Conservation (phyloP, 2,797 vertebrate genomes). For the Ficedula albicollis region DNA sequence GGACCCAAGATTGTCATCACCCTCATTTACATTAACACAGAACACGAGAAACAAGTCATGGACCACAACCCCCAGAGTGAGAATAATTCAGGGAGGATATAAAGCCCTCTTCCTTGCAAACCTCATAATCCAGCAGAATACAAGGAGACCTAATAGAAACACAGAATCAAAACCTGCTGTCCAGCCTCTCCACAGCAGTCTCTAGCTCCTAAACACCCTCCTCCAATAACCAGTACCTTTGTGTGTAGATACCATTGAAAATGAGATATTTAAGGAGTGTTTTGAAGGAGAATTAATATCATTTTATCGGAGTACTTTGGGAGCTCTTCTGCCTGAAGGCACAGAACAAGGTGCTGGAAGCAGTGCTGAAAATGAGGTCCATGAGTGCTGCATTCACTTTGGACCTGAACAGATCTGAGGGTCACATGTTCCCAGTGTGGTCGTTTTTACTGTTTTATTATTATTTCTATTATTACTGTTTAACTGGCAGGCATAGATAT, state of each 20-base stretch:
- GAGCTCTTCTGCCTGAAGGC: background rate
- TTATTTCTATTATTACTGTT: background rate
- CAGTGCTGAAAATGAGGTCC: background rate
- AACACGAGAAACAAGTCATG: background rate
- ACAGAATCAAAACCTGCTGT: background rate
- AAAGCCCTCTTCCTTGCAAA: background rate
- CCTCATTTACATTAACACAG: fast-evolving
- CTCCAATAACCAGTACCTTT: background rate
- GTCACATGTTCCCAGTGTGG: background rate
- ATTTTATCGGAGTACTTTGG: background rate
- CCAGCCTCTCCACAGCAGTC: background rate
- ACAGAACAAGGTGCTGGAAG: background rate
- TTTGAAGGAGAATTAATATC: background rate
- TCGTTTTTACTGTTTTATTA: background rate
- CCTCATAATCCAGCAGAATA: background rate
- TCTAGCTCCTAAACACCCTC: background rate
- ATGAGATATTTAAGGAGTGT: background rate
- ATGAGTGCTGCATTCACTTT: background rate
- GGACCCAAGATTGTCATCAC: background rate
- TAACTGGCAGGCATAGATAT: background rate
- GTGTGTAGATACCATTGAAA: background rate
- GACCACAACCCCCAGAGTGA: background rate
- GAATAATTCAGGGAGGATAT: background rate
- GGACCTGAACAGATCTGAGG: background rate
- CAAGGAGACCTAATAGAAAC: background rate